phyloP scores from a whole-genome alignment of 2,888 invertebrate species.

The Lamellibrachia columna region DNA sequence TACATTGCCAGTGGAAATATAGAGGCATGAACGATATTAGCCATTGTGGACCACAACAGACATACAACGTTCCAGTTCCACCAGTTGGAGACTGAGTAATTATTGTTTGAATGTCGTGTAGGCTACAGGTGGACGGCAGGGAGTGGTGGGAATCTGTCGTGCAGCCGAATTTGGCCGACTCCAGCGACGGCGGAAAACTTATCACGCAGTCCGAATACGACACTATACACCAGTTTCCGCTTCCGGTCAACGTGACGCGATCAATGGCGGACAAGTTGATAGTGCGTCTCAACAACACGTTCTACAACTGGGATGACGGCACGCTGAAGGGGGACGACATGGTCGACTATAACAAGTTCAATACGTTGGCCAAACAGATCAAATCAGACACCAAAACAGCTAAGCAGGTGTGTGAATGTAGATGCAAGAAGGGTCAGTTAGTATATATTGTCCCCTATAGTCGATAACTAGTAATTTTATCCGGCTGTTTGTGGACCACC shows the following conservation, averaged over 20 bases:
- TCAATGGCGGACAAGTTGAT: conserved; percentile 36
- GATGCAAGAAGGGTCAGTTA: not conserved
- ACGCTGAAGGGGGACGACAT: not conserved
- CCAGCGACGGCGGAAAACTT: conserved; percentile 30
- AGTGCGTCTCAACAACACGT: conserved; percentile 42
- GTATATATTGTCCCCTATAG: not conserved
- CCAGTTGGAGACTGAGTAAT: too few relatives aligned
- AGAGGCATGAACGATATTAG: too few relatives aligned
- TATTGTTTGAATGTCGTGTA: not conserved
- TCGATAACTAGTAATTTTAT: too few relatives aligned
- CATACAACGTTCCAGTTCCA: too few relatives aligned
- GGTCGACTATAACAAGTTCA: not conserved
- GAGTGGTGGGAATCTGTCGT: conserved; percentile 28
- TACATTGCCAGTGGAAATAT: too few relatives aligned
- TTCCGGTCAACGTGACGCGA: conserved; percentile 28
- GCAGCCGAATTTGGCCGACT: conserved; percentile 30
- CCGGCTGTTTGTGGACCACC: too few relatives aligned
- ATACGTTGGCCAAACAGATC: not conserved
- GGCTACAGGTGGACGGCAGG: conserved; percentile 19
- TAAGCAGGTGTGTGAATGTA: not conserved
- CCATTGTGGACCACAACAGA: too few relatives aligned
- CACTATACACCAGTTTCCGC: conserved; percentile 25
- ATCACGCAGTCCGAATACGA: conserved; percentile 27
- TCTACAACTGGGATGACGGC: conserved; percentile 37
- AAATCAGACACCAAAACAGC: not conserved